A percentile compares a stretch with the other conserved stretches of the same genome.
These are phyloP conservation scores for Escarpia spicata DNA, from an alignment of 2,888 invertebrate genomes.

Conservation along the genomic window DNA sequence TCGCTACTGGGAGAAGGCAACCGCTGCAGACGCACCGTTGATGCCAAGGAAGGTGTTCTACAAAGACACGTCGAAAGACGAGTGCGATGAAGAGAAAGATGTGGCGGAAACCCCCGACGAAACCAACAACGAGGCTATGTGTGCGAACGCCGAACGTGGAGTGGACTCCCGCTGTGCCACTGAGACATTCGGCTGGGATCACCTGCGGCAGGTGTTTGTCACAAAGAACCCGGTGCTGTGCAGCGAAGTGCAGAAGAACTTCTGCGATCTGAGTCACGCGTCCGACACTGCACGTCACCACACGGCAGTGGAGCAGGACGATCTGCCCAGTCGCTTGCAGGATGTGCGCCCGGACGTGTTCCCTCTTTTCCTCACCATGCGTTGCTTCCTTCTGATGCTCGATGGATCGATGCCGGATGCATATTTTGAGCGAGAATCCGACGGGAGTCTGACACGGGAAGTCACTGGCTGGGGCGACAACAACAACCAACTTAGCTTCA, in stretches of 20 bases:
- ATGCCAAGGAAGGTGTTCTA: constrained; percentile 13
- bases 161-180: not conserved
- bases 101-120: not conserved
- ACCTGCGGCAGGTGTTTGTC: constrained; percentile 45
- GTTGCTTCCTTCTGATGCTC: constrained; percentile 53
- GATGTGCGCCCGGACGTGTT: constrained; percentile 37
- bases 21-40: constrained; percentile 27
- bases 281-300: constrained; percentile 43
- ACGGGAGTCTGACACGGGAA: constrained; percentile 47
- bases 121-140: not conserved
- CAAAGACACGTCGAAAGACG: not conserved
- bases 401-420: constrained; percentile 52
- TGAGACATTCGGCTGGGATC: not conserved
- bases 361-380: constrained; percentile 55
- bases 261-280: constrained; percentile 52
- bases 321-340: constrained; percentile 41
- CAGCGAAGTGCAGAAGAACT: constrained; percentile 56
- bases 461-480: constrained; percentile 45
- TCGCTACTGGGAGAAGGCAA: constrained; percentile 51
- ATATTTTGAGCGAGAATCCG: constrained; percentile 43
- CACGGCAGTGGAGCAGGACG: constrained; percentile 36
- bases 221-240: constrained; percentile 58
- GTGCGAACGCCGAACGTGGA: not conserved
- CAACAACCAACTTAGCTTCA: constrained; percentile 42
- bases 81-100: not conserved